Conservation (phyloP, 1,140 invertebrate species). For the Venturia canescens region DNA sequence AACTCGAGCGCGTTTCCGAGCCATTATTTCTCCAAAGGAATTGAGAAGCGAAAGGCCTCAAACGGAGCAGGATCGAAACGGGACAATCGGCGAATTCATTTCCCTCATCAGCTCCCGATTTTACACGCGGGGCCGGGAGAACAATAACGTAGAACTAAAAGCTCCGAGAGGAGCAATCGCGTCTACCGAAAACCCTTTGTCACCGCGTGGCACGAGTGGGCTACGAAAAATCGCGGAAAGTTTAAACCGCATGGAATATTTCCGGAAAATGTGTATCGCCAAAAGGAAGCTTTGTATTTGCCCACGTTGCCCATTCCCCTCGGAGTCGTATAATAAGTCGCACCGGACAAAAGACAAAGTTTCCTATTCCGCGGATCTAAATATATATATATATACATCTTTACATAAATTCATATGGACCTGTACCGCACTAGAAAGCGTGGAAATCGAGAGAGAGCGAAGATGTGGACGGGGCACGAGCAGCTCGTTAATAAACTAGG, state of each 20-base stretch:
- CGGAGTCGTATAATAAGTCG: not conserved
- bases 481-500: conserved; percentile 37
- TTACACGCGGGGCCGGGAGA: too few relatives aligned
- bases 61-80: too few relatives aligned
- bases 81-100: too few relatives aligned
- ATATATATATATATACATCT: not conserved
- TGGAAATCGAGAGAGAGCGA: conserved; percentile 10
- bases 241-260: not conserved
- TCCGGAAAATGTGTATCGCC: not conserved
- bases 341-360: conserved; percentile 17
- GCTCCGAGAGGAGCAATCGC: too few relatives aligned
- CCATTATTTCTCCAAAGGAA: too few relatives aligned
- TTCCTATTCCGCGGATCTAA: not conserved
- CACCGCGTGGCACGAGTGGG: not conserved
- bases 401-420: not conserved
- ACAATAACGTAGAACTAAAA: too few relatives aligned
- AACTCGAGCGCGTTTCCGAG: too few relatives aligned
- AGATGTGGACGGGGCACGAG: not conserved
- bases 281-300: not conserved
- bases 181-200: not conserved
- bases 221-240: not conserved
- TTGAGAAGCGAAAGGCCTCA: too few relatives aligned
- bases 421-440: conserved; percentile 1
- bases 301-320: not conserved
- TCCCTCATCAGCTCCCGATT: too few relatives aligned